Evolutionary conservation across 2,797 vertebrate species (phyloP), one percentile per base, ranked within the genome.

Genomic region (Neosilurus mollespiculum): DNA sequence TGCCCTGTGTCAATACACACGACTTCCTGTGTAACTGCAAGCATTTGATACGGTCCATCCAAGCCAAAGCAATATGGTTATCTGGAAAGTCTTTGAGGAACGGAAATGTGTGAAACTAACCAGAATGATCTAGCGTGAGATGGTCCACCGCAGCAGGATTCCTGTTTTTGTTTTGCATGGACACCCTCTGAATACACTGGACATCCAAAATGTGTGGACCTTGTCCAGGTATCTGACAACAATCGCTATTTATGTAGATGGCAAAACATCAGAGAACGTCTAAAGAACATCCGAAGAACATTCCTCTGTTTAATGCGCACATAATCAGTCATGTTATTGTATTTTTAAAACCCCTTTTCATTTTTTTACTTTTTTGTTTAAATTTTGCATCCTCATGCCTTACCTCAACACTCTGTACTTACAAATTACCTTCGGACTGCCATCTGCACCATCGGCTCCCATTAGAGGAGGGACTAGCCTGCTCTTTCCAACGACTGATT

Each of bases 41-140:
- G 53, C 69, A 37, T 79, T 86, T 81, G 88, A 87, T 88, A 87
- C 12, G 64, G 77, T 76, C 82, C 85, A 85, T 86, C 84, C 80
- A 83, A 84, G 81, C 66, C 72, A 76, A 84, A 84, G 82, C 66
- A 69, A 81, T 77, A 26, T 14, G 24, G 34, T 85, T 83, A 83
- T 84, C 87, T 72, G 77, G 43, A 79, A 71, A 62, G 84, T 78
- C 79, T 83, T 75, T 26, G 59, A 78, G 65, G 43, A 30, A 54
- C 62, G 73, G 83, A 81, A 85, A 66, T 22, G 73, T 37, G 58
- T 70, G 82, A 87, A 83, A 77, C 67, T 81, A 81, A 88, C 73
- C 86, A 83, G 84, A 84, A 76, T 1, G 62, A 72, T 81, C 82
- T 37, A 77, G 80, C 70, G 58, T 85, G 77, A 76, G 65, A 85